phyloP scores from a whole-genome alignment of 1,140 invertebrate genomes.

The Brachionus angularis region DNA sequence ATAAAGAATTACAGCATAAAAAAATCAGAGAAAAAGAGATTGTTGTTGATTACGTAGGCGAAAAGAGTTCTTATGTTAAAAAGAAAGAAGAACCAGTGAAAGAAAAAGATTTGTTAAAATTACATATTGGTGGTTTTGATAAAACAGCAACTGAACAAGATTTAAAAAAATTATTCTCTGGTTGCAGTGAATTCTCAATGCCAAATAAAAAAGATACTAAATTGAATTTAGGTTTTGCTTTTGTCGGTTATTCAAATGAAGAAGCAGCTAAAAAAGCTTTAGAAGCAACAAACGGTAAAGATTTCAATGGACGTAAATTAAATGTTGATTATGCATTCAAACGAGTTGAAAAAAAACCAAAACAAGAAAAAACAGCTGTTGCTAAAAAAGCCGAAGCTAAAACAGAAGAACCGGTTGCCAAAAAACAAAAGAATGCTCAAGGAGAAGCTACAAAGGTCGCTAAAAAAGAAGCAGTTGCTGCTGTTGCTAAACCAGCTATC shows the following conservation, averaged over 20 bases:
- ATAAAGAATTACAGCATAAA: slow-evolving; percentile 50
- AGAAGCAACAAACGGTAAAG: slow-evolving; percentile 9
- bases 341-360: slow-evolving; percentile 18
- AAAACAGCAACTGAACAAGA: neutral
- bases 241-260: slow-evolving; percentile 11
- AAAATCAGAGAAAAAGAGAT: slow-evolving; percentile 50
- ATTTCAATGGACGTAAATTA: slow-evolving; percentile 5
- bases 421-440: slow-evolving; percentile 25
- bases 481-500: no score
- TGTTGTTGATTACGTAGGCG: slow-evolving; percentile 48
- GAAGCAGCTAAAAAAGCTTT: slow-evolving; percentile 31
- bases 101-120: slow-evolving; percentile 22
- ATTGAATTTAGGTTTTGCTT: slow-evolving; percentile 32
- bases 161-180: slow-evolving; percentile 37
- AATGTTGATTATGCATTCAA: slow-evolving; percentile 19
- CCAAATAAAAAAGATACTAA: slow-evolving; percentile 27
- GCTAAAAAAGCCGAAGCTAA: neutral
- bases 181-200: slow-evolving; percentile 12
- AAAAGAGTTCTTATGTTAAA: slow-evolving; percentile 42
- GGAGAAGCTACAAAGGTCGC: slow-evolving; percentile 17
- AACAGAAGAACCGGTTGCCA: slow-evolving; percentile 14
- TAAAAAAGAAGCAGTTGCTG: slow-evolving; percentile 5
- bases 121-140: slow-evolving; percentile 35
- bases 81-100: slow-evolving; percentile 25
- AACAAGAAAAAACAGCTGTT: neutral